Base-by-base conservation (phyloP, 2,888 invertebrate genomes). In the Lymantria dispar region DNA sequence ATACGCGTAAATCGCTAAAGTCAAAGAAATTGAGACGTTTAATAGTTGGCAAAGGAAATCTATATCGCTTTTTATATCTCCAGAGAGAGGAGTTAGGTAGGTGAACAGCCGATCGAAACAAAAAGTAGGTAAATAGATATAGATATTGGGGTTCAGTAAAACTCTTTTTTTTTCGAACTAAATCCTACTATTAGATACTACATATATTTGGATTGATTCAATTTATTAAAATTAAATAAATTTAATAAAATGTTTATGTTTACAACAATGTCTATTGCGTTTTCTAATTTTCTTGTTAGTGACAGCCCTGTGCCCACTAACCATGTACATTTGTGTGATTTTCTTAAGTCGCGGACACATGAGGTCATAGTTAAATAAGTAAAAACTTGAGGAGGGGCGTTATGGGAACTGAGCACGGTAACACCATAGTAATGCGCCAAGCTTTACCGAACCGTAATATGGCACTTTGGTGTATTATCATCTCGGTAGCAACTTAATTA, bases 341-440 rank as follows among this genome's bases (percentile, higher is more conserved):
- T 91, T 90, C 90, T 91, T 91, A 89, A 90, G 89, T 87, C 83
- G 84, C 77, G 83, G 87, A 87, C 88, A 89, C 83, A 87, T 90
- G 89, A 91, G 91, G 91, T 90, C 90, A 90, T 90, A 91, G 87
- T 89, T 90, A 88, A 87, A 78, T 83, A 84, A 85, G 87, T 87
- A 88, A 88, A 85, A 88, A 87, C 80, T 66, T 77, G 76, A 86
- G 89, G 80, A 77, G 83, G 91, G 91, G 91, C 90, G 92, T 92
- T 92, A 92, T 92, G 91, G 92, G 92, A 92, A 87, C 71, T 82
- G 91, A 90, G 70, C 92, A 92, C 89, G 77, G 88, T 88, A 87
- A 88, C 89, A 84, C 76, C 82, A 80, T 83, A 65, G 71, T 81
- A 80, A 80, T 83, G 70, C 78, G 71, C 73, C 76, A 80, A 76